Percentiles rank a stretch among this genome's conserved stretches.
These are phyloP conservation scores for Petrocephalus schoutedeni DNA, from an alignment of 2,797 vertebrate species.

Conservation along the genomic window DNA sequence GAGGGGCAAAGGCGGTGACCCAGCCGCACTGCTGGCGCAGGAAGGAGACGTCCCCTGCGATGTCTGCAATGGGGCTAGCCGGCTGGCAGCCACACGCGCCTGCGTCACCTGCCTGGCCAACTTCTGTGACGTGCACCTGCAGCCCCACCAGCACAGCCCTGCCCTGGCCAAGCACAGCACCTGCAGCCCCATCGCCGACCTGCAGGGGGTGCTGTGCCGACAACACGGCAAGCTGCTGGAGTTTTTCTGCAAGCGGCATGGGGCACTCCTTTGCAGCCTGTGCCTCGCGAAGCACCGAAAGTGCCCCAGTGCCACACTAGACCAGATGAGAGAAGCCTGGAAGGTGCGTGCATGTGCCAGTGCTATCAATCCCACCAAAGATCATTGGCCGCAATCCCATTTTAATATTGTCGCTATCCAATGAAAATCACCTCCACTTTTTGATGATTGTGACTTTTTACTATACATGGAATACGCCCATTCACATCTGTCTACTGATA, in stretches of 20 bases:
- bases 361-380: too few relatives aligned
- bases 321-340: neutral
- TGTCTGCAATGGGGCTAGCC: constrained; percentile 16
- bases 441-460: neutral
- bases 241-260: neutral
- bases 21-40: neutral
- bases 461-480: neutral
- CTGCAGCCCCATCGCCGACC: neutral
- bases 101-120: constrained; percentile 27
- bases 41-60: neutral
- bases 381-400: neutral
- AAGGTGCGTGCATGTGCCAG: neutral
- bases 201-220: neutral
- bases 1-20: neutral
- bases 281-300: neutral
- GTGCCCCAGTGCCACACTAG: neutral
- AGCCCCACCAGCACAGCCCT: constrained; percentile 9
- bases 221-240: neutral
- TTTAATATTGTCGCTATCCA: neutral
- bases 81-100: constrained; percentile 7
- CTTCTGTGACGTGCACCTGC: constrained; percentile 25
- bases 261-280: neutral
- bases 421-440: neutral
- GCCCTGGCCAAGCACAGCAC: constrained; percentile 21
- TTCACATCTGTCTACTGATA: too few relatives aligned